Conservation (phyloP, 2,888 invertebrate genomes). For the Trichogramma evanescens region DNA sequence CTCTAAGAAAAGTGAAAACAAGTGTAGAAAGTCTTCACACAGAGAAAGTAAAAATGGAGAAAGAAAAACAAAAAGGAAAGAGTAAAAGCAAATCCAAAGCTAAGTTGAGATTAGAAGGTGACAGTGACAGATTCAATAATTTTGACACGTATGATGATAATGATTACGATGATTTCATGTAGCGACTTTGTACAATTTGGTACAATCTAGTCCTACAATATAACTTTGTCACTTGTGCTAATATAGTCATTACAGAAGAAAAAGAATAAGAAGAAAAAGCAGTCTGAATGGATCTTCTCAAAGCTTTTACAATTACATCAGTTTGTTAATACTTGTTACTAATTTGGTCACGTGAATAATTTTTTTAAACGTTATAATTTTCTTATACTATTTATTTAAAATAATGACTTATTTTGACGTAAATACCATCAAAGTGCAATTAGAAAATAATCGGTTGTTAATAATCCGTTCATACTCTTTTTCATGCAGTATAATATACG, state of each 20-base stretch:
- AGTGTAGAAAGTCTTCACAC: conserved; percentile 76
- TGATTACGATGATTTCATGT: conserved; percentile 77
- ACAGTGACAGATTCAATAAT: conserved; percentile 58
- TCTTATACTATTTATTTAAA: conserved; percentile 16
- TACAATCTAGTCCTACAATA: conserved; percentile 36
- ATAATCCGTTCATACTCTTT: too few relatives aligned
- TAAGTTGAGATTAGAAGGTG: conserved; percentile 69
- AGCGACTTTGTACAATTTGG: conserved; percentile 43
- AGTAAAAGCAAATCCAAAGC: conserved; percentile 70
- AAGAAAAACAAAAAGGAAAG: conserved; percentile 76
- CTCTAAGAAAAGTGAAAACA: conserved; percentile 80
- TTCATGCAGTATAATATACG: not conserved
- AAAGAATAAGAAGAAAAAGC: too few relatives aligned
- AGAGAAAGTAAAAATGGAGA: conserved; percentile 83
- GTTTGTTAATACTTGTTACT: too few relatives aligned
- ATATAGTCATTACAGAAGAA: too few relatives aligned
- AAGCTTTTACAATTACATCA: not conserved
- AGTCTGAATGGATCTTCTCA: not conserved
- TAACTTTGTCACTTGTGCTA: not conserved
- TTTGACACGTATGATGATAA: conserved; percentile 63
- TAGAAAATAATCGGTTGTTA: too few relatives aligned
- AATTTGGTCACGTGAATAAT: not conserved
- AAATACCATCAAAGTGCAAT: not conserved
- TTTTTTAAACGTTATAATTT: conserved; percentile 11
- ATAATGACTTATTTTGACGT: conserved; percentile 12